Percentiles rank a stretch among this genome's conserved stretches.
These are phyloP conservation scores for Nycticryphes semicollaris DNA, from an alignment of 2,113 vertebrate species.

Conservation along the genomic window DNA sequence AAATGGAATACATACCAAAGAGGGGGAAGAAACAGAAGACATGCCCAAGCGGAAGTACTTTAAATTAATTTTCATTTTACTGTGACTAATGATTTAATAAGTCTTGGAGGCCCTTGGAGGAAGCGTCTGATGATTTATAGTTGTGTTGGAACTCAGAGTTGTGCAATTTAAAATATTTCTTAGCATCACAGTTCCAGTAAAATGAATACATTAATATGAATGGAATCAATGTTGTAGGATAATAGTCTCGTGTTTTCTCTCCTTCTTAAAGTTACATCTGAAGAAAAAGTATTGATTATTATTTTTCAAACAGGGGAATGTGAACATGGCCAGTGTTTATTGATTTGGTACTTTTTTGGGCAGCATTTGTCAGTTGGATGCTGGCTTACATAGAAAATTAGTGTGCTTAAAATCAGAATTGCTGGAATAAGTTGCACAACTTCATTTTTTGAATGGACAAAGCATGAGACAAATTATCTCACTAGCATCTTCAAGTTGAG, in stretches of 20 bases:
- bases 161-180: background rate
- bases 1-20: conserved; percentile 46
- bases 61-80: background rate
- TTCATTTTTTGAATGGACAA: background rate
- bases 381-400: background rate
- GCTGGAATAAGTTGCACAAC: background rate
- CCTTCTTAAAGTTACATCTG: background rate
- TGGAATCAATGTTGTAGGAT: background rate
- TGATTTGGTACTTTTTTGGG: background rate
- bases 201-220: background rate
- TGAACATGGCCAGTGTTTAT: background rate
- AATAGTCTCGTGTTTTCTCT: background rate
- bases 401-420: background rate
- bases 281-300: background rate
- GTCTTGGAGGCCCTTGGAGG: background rate
- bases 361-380: background rate
- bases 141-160: background rate
- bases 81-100: background rate
- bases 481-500: background rate
- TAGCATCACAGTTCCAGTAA: background rate
- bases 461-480: background rate
- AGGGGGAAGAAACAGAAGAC: conserved; percentile 69
- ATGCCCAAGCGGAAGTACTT: conserved; percentile 83
- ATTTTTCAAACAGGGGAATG: background rate
- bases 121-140: background rate